Base-by-base conservation (phyloP, 1,140 invertebrate genomes). In the Zaprionus camerounensis region DNA sequence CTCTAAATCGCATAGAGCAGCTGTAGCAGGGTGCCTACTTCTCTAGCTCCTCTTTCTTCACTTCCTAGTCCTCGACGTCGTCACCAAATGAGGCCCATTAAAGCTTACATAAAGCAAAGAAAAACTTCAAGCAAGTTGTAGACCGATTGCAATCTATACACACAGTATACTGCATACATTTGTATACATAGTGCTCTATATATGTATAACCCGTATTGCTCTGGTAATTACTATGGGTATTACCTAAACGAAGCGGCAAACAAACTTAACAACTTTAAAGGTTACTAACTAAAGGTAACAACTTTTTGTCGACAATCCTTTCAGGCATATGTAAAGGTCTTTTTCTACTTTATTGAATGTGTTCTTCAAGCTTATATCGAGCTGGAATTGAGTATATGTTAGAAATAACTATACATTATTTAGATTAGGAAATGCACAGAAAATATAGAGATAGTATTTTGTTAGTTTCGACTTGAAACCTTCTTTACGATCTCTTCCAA, bases 121-220 rank as follows among this genome's bases (percentile, higher is more conserved):
- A 46, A 24, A 36, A 82, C 74, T 82, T 64, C 74, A 82, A 82
- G 67, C 71, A 59, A 70, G 53, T 57, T 51, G 63, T 78, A 71
- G 56, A 66, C 38, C 55, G 74, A 84, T 85, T 75, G 46, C 67
- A 78, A 84, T 83, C 81, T 80, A 65, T 55, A 75, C 59, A 31
- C 44, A 24, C 28, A 34, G 20, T 49, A 22, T 26, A 26, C 20
- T 24, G 6, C n/a, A 46, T 51, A 51, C 3, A 34, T 34, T 34
- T 11, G 9, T 34, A 34, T 34, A 34, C 31, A 34, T 34, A 34
- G 31, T 34, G 31, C 1, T 7, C 38, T 49, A 11, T 26, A 26
- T 26, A 26, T 26, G 24, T 24, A 46, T 46, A n/a, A 20, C 17
- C n/a, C 44, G 38, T 41, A 44, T 22, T 49, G 46, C 46, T 51